Base-by-base conservation (phyloP, 2,797 vertebrate genomes). In the Pelochelys cantorii region DNA sequence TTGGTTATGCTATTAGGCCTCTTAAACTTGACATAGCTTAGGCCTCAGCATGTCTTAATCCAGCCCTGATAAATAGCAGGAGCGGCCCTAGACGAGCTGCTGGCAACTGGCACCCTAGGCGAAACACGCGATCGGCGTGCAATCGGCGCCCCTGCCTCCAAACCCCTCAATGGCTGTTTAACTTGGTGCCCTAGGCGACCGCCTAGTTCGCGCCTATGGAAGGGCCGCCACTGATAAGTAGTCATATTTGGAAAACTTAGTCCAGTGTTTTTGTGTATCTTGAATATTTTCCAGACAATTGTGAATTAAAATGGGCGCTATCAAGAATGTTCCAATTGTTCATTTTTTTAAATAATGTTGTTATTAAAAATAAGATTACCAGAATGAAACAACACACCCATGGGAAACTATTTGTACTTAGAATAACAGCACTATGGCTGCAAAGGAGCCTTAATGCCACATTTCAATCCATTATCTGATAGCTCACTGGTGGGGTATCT, bases 201-300 rank as follows among this genome's bases (percentile, higher is more conserved):
- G 42, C 42, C 42, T 48, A 48, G 42, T 48, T 48, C 42, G 8
- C 2, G 42, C 42, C 42, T 42, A 4, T 42, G 42, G 42, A 42
- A 5, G 42, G 42, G 5, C 42, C 42, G 2, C 42, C 42, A 48
- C 42, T 48, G 42, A 89, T 83, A 86, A 57, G 42, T 56, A 93
- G 13, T 85, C 34, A 37, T 42, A 34, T 90, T 75, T 88, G 83
- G 78, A 89, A 23, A 82, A 83, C 29, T 53, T 79, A 86, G n/a
- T 2, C 0, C 54, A 56, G 4, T 81, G 12, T 12, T 81, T 42
- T 48, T 53, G 57, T 17, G 48, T 81, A 12, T 83, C 90, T 90
- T 89, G 80, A 20, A 34, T 77, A 15, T 52, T 77, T 74, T 75
- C 78, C 68, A 95, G 82, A 90, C 86, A 91, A 54, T 62, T 92